phyloP scores from a whole-genome alignment of 2,888 invertebrate genomes.

The Drosophila prolongata region DNA sequence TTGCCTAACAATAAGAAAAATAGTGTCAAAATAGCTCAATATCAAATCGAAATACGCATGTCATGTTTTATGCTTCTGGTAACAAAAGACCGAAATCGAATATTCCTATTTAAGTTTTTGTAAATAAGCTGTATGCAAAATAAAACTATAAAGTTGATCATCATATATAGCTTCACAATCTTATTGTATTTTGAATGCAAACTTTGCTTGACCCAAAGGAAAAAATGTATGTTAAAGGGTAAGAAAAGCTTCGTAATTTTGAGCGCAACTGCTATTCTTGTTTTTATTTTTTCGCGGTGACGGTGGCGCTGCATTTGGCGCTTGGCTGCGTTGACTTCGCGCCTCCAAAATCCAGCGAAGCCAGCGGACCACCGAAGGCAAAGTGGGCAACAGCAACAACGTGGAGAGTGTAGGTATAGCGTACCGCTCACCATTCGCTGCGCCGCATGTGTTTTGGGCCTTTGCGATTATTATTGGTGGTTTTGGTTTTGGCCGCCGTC shows the following conservation, averaged over 20 bases:
- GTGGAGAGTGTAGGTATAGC: neutral
- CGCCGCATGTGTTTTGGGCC: constrained; percentile 65
- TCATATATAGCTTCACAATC: too few relatives aligned
- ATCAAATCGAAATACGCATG: too few relatives aligned
- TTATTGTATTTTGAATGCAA: too few relatives aligned
- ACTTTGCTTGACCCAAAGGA: too few relatives aligned
- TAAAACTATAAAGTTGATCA: too few relatives aligned
- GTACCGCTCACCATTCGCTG: constrained; percentile 69
- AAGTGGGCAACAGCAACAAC: constrained; percentile 26
- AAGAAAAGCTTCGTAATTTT: neutral
- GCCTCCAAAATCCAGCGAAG: constrained; percentile 64
- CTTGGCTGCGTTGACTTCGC: constrained; percentile 75
- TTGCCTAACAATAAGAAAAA: too few relatives aligned
- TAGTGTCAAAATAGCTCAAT: too few relatives aligned
- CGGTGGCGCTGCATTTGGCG: constrained; percentile 69
- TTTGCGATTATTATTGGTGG: constrained; percentile 75
- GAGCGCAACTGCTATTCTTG: constrained; percentile 7
- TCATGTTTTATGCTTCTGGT: too few relatives aligned
- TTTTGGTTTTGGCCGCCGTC: constrained; percentile 32
- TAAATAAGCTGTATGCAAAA: too few relatives aligned
- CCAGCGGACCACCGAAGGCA: constrained; percentile 41
- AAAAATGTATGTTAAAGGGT: neutral
- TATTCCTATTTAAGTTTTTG: too few relatives aligned
- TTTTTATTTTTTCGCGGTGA: constrained; percentile 20
- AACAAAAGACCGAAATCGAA: too few relatives aligned